Base-by-base conservation (phyloP, 2,113 vertebrate genomes). In the Myocastor coypus region DNA sequence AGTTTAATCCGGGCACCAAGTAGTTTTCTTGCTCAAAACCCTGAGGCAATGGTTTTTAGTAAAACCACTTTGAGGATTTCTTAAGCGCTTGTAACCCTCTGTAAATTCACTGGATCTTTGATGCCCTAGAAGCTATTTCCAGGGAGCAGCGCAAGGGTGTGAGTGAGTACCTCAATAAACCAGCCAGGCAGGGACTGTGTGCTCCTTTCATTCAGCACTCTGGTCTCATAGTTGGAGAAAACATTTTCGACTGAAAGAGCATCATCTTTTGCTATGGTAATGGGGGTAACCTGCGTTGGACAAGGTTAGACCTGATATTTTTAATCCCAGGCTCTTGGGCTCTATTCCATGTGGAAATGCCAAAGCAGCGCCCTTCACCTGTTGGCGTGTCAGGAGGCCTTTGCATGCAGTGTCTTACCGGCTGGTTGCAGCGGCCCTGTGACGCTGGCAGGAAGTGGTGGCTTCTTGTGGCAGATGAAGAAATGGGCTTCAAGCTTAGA, bases 331-430 rank as follows among this genome's bases (percentile, higher is more conserved):
- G 52, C 64, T 88, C 50, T 64, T 57, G 69, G 55, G n/a, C 66
- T 78, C 46, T 78, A 91, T 93, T 87, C 71, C 16, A 14, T 19
- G 26, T 73, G 85, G 82, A 78, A 87, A 91, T 85, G 92, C 96
- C 88, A 73, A 94, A 94, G 50, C 83, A 83, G 73, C 82, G 94
- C 66, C 63, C 95, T 71, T 19, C 87, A 91, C 95, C 95, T 91
- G 94, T 88, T 85, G 88, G 82, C 26, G 64, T 83, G 92, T 94
- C 40, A 80, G 87, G 78, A 83, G 85, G 64, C 37, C n/a, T 90
- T 91, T 61, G 57, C 46, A 52, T 52, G 22, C 66, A 16, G 87
- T 63, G 46, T 90, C 84, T 90, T 85, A 68, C 46, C 71, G 94
- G 82, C 91, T 50, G 85, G 64, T 89, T 55, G 14, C 42, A 78